Evolutionary conservation across 2,888 invertebrate genomes (phyloP).

Genomic region (Habrosyne pyritoides): DNA sequence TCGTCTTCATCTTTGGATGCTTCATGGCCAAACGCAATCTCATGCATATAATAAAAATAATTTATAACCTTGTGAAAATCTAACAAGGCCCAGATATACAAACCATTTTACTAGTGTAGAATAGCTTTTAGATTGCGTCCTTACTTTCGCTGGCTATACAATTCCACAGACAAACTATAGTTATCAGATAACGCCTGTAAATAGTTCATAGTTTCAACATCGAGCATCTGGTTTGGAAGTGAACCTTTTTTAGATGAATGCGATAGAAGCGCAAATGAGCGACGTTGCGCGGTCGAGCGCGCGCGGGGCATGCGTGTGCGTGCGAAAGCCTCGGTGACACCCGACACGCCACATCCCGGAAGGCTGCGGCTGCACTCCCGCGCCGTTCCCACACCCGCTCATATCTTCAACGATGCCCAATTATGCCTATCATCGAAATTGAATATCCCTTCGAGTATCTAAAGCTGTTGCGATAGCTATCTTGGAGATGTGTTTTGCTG

Average conservation of each 20-base stretch:
- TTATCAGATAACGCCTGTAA: not conserved
- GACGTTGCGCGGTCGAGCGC: slow-evolving; percentile 56
- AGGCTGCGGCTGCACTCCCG: slow-evolving; percentile 61
- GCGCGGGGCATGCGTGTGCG: slow-evolving; percentile 44
- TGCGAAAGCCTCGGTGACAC: slow-evolving; percentile 72
- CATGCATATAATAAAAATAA: too few relatives aligned
- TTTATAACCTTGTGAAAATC: too few relatives aligned
- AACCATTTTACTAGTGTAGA: too few relatives aligned
- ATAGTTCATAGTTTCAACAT: slow-evolving; percentile 11
- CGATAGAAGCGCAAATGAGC: slow-evolving; percentile 59
- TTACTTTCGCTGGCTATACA: too few relatives aligned
- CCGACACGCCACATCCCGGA: slow-evolving; percentile 82
- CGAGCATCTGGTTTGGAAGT: too few relatives aligned
- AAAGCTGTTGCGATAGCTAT: not conserved
- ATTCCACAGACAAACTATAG: too few relatives aligned
- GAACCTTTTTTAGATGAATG: slow-evolving; percentile 20
- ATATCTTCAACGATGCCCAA: slow-evolving; percentile 19
- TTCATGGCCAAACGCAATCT: too few relatives aligned
- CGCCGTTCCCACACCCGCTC: slow-evolving; percentile 56
- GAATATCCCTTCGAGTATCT: not conserved
- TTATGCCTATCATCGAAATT: slow-evolving; percentile 10
- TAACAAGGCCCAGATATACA: too few relatives aligned
- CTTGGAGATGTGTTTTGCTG: too few relatives aligned
- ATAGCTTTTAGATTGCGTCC: too few relatives aligned
- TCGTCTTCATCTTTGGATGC: too few relatives aligned